These are phyloP conservation scores for Chiroxiphia lanceolata DNA, from an alignment of 2,797 vertebrate species.

Conservation along the genomic window DNA sequence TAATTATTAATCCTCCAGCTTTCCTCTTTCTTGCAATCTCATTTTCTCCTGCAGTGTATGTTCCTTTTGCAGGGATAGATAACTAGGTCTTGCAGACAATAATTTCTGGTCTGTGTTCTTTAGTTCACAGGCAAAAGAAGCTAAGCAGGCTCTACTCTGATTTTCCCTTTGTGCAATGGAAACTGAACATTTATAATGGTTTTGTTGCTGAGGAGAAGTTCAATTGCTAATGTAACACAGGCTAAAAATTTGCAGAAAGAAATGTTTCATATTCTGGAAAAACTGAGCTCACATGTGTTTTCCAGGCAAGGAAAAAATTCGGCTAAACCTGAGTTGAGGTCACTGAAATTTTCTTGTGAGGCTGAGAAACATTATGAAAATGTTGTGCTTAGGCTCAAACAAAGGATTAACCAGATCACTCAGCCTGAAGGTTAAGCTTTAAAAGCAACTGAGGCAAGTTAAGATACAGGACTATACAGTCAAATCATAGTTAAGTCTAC, in stretches of 20 bases:
- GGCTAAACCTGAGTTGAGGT: not conserved
- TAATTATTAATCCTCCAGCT: conserved; percentile 25
- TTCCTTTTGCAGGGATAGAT: conserved; percentile 7
- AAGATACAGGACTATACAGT: not conserved
- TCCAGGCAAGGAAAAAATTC: not conserved
- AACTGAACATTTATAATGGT: not conserved
- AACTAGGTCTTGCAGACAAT: conserved; percentile 28
- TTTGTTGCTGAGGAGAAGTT: conserved; percentile 8
- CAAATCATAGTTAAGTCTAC: not conserved
- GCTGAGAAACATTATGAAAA: not conserved
- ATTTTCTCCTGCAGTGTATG: conserved; percentile 34
- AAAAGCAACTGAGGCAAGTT: not conserved
- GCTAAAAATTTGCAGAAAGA: not conserved
- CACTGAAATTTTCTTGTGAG: not conserved
- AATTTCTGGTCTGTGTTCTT: conserved; percentile 36
- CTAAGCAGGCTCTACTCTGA: conserved; percentile 44
- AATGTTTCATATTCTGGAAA: not conserved
- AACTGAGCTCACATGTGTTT: not conserved
- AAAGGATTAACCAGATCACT: not conserved
- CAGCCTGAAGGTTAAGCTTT: not conserved
- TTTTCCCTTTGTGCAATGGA: conserved; percentile 44
- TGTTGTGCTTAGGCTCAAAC: not conserved
- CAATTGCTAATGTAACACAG: not conserved
- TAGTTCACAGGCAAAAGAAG: conserved; percentile 32
- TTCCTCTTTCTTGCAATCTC: conserved; percentile 21